Evolutionary conservation across 2,888 invertebrate species (phyloP), one percentile per base, ranked within the genome.

Genomic region (Limenitis camilla): DNA sequence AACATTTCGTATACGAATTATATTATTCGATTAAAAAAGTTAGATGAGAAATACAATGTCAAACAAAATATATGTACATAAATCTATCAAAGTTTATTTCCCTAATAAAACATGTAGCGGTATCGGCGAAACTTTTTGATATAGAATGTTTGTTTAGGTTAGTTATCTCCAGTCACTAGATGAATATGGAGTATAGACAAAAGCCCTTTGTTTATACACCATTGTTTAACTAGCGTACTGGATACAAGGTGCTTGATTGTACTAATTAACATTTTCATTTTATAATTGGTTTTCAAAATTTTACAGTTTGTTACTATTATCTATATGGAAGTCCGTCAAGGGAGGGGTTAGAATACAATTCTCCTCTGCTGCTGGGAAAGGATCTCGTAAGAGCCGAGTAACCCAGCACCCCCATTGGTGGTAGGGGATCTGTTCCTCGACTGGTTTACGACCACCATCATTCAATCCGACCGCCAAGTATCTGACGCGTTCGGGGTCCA

Each of bases 201-300:
- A 39, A n/a, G 9, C 30, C 31, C 45, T 45, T 44, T 51, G 45
- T 43, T 32, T 9, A 33, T 35, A 40, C 45, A 51, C 40, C 45
- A 45, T 45, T 9, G 29, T 36, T 11, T 36, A 51, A 45, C 40
- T 35, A 40, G 30, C 40, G 19, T 35, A n/a, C 40, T 28, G 27
- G 19, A 35, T 31, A 48, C 32, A 43, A 27, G 29, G 6, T 32
- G 10, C 27, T 43, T 32, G 44, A 49, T 49, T 49, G 43, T 10
- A 38, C 11, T 43, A 27, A 31, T 10, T 35, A 36, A n/a, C 32
- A 31, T 32, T 33, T 38, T 31, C 8, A 6, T 32, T 28, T 43
- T 50, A 11, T 2, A 11, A 10, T 28, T 36, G 8, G 6, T 11
- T 8, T 9, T 10, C 8, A 9, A 42, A 19, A 6, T n/a, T n/a